Conservation (phyloP, 2,888 invertebrate species). For the Agelastica alni region DNA sequence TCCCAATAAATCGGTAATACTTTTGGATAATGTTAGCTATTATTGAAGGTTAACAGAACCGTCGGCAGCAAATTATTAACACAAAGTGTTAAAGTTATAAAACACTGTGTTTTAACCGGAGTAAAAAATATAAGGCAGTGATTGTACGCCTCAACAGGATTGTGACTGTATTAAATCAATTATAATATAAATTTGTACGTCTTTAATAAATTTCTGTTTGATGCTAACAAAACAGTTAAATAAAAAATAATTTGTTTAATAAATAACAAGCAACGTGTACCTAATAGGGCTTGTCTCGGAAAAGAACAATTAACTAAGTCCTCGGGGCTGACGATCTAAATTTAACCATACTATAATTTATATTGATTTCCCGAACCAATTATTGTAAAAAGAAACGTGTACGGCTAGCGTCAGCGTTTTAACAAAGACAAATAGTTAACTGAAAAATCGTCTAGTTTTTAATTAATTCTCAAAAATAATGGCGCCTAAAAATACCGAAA, state of each 20-base stretch:
- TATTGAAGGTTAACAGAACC: no score
- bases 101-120: no score
- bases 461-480: constrained; percentile 32
- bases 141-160: no score
- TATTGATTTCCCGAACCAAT: constrained; percentile 25
- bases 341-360: constrained; percentile 15
- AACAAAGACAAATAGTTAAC: constrained; percentile 29
- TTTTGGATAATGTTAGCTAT: no score
- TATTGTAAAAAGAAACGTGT: constrained; percentile 19
- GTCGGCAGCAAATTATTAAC: no score
- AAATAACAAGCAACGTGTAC: background rate
- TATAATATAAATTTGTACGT: no score
- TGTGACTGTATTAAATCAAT: no score
- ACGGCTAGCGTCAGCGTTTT: constrained; percentile 21
- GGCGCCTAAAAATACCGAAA: constrained; percentile 30
- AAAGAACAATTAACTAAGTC: constrained; percentile 4
- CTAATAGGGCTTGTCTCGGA: constrained; percentile 21
- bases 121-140: no score
- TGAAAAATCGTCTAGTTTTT: constrained; percentile 22
- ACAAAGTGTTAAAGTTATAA: no score
- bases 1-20: no score
- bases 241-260: constrained; percentile 1
- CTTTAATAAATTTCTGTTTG: constrained; percentile 22
- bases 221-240: constrained; percentile 14
- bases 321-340: constrained; percentile 2